Evolutionary conservation across 2,888 invertebrate genomes (phyloP), one percentile per base, ranked within the genome.

Genomic region (Tanytarsus gracilentus): DNA sequence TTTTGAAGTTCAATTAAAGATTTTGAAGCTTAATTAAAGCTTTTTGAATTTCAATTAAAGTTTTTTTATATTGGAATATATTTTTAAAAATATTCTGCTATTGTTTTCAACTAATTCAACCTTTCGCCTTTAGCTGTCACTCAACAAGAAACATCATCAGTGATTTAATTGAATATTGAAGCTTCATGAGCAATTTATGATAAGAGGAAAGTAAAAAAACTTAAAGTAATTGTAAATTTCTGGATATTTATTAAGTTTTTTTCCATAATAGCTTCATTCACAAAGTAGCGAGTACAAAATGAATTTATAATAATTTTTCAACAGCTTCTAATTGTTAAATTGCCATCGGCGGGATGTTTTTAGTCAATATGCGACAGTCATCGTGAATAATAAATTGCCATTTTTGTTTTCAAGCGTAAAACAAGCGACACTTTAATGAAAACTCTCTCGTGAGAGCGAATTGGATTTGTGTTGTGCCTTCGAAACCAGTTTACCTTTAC

Each of bases 401-500:
- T 44, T n/a, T n/a, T 44, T 44, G 36, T 23, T 44, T 44, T 44
- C 18, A 44, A 44, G 44, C 44, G 21, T 44, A 44, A 21, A 44
- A 23, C 14, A n/a, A 2, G 16, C n/a, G n/a, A 36, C n/a, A 36
- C n/a, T 30, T 3, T 30, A 36, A 2, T 14, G 6, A 14, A 14
- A 36, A 14, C n/a, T 36, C n/a, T 36, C 14, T 36, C n/a, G 16
- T 36, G 36, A n/a, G 36, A 44, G 21, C 25, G 49, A 25, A 27
- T 14, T 25, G 27, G 27, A 25, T 26, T n/a, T 25, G 14, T 49
- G 7, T 49, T 49, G 27, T 18, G 16, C 27, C 25, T 49, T 49
- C 44, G 23, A 49, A 49, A 49, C 49, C 27, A 27, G 49, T 49
- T 49, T 49, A 27, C 49, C 49, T 49, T 49, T 49, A 26, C 49